Evolutionary conservation across 2,888 invertebrate genomes (phyloP).

Genomic region (Alcis repandata): DNA sequence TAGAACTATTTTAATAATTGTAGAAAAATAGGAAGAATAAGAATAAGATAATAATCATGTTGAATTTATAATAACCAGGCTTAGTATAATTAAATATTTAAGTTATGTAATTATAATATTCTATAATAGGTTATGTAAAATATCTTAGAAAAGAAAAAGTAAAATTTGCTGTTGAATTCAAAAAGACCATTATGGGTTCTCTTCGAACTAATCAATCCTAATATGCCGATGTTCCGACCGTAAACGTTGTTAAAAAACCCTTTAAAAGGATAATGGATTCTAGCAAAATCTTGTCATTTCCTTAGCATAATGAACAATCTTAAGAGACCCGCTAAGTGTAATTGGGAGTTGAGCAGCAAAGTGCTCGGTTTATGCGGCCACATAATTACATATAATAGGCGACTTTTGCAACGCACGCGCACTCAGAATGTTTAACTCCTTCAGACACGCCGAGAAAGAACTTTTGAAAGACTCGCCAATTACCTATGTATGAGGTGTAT

Average conservation of each 20-base stretch:
- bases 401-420: conserved; percentile 80
- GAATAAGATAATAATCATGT: background rate
- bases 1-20: background rate
- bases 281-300: conserved; percentile 79
- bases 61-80: background rate
- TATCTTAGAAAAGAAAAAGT: background rate
- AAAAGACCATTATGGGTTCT: background rate
- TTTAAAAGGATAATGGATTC: conserved; percentile 74
- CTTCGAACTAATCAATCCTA: conserved; percentile 18
- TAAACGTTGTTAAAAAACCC: conserved; percentile 37
- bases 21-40: background rate
- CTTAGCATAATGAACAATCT: conserved; percentile 82
- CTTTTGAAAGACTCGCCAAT: conserved; percentile 67
- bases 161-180: conserved; percentile 7
- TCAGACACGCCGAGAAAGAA: conserved; percentile 64
- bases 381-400: conserved; percentile 82
- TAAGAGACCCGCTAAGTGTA: conserved; percentile 79
- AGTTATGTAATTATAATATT: background rate
- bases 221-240: conserved; percentile 16
- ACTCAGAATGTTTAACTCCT: conserved; percentile 73
- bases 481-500: conserved; percentile 57
- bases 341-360: conserved; percentile 78
- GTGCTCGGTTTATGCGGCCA: conserved; percentile 79
- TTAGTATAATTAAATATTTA: background rate
- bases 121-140: background rate